Evolutionary conservation across 1,140 invertebrate species (phyloP), one percentile per base, ranked within the genome.

Genomic region (Drosophila neocordata): DNA sequence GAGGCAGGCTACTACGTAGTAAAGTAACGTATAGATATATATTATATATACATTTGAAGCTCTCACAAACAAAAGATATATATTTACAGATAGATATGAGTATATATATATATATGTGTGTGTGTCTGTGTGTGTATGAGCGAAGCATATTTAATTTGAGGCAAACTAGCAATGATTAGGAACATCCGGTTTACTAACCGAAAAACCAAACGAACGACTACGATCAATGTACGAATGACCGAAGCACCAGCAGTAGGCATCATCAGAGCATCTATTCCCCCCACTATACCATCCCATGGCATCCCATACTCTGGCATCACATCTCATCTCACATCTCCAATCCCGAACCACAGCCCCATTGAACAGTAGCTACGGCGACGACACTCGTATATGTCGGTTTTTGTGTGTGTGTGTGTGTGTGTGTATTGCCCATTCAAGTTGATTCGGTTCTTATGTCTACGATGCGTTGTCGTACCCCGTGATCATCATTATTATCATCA

Each of bases 181-280:
- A 89, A 90, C 89, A 91, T 91, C 89, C 89, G 89, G 89, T 91
- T 91, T 91, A 91, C 89, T 91, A 91, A 91, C 89, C 89, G 89
- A 90, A 91, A 91, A 91, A 84, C 57, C 70, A 72, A 68, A 22
- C 69, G 64, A 76, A 56, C 63, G 48, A 69, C 56, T 35, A 71
- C 63, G 58, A 67, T 53, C 38, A 73, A 64, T 65, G 22, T 38
- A 58, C 64, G 34, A 70, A 44, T 61, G 35, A 55, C 41, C 44
- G 52, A 62, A 73, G 51, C 24, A 38, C 0, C 60, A 69, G 37
- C 69, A 65, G 44, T 57, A 20, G 44, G 41, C 79, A 72, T 61
- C 77, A 77, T 61, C 58, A 66, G 27, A 70, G 53, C 22, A 55
- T 55, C 53, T 31, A 41, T 44, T 13, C 15, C 34, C 62, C 44